phyloP scores from a whole-genome alignment of 2,113 vertebrate species.

The Grammomys surdaster region DNA sequence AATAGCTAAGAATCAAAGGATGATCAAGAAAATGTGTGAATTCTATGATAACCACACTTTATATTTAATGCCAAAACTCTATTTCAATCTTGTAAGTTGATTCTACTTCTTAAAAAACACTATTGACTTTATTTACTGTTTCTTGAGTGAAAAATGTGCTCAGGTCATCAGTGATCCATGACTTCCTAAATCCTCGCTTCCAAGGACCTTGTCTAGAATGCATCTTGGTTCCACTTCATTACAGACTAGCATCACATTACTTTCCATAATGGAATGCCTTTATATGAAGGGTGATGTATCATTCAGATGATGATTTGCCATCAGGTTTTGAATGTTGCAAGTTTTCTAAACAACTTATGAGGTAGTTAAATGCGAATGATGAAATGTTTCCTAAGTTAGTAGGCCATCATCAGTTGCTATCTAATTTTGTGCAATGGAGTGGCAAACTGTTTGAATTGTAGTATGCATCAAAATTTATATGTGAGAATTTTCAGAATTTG shows the following conservation, averaged over 20 bases:
- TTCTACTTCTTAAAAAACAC: not conserved
- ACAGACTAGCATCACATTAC: not conserved
- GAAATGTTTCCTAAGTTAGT: not conserved
- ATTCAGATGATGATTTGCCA: not conserved
- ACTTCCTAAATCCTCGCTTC: constrained; percentile 6
- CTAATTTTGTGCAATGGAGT: not conserved
- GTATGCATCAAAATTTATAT: not conserved
- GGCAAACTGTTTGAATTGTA: not conserved
- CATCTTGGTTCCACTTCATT: not conserved
- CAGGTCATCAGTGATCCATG: not conserved
- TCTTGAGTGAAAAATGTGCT: not conserved
- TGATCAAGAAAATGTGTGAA: not conserved
- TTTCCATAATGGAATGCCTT: not conserved
- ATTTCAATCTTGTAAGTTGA: not conserved
- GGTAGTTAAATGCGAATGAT: not conserved
- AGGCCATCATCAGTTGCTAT: not conserved
- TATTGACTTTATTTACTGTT: not conserved
- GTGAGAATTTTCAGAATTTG: not conserved
- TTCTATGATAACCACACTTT: not conserved
- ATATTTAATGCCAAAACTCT: not conserved
- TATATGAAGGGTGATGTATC: not conserved
- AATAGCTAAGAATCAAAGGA: not conserved
- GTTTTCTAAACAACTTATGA: constrained; percentile 5
- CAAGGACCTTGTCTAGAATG: not conserved
- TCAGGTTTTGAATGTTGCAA: not conserved